phyloP scores from a whole-genome alignment of 1,140 invertebrate genomes.

The Ips typographus region DNA sequence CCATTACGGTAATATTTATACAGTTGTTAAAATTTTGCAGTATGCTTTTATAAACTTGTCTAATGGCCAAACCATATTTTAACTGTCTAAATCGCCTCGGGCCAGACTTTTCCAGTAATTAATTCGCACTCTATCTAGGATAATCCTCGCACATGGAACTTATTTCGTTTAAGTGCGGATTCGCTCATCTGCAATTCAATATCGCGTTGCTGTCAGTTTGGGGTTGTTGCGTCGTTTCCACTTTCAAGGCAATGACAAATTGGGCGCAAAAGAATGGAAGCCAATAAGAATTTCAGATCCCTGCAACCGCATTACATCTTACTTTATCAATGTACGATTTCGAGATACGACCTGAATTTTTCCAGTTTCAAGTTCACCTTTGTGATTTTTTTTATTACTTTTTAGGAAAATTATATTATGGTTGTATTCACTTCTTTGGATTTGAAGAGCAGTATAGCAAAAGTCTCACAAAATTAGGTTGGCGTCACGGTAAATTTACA shows the following conservation, averaged over 20 bases:
- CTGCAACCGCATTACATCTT: conserved; percentile 14
- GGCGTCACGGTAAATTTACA: too few species aligned
- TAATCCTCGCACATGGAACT: conserved; percentile 1
- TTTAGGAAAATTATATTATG: too few species aligned
- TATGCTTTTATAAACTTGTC: too few species aligned
- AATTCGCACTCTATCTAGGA: not conserved
- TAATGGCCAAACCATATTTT: too few species aligned
- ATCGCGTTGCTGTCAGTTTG: conserved; percentile 20
- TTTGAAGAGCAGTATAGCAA: too few species aligned
- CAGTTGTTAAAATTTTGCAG: not conserved
- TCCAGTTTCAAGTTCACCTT: too few species aligned
- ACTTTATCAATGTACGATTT: conserved; percentile 9
- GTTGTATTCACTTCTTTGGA: too few species aligned
- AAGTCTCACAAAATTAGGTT: too few species aligned
- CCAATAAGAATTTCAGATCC: conserved; percentile 19
- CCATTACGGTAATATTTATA: not conserved
- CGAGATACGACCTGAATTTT: too few species aligned
- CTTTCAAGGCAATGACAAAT: conserved; percentile 20
- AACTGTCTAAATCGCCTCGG: too few species aligned
- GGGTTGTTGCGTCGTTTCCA: conserved; percentile 12
- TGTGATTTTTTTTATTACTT: too few species aligned
- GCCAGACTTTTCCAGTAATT: not conserved
- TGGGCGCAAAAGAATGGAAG: conserved; percentile 11
- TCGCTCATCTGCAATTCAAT: conserved; percentile 24
- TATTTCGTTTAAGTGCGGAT: conserved; percentile 11